Base-by-base conservation (phyloP, 1,140 invertebrate genomes). In the Drosophila trapezifrons region DNA sequence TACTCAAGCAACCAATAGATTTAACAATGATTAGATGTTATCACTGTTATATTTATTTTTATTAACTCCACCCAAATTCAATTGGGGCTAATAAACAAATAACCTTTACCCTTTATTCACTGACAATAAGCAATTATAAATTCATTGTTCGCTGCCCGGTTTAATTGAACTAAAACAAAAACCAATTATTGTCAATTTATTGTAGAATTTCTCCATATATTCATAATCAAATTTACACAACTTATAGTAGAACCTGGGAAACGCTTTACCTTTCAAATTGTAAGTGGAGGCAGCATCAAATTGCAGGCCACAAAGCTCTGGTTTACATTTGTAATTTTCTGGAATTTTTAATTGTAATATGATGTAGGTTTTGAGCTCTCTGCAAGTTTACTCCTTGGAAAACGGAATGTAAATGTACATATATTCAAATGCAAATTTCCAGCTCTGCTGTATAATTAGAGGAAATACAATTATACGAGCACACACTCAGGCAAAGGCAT, bases 361-460 rank as follows among this genome's bases (percentile, higher is more conserved):
- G 54, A 18, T 49, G 25, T 47, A 38, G 32, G 58, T 25, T 60
- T 18, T 10, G 40, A 17, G 43, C 27, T 58, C n/a, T 15, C 56
- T 37, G 51, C 29, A 35, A 10, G 51, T n/a, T 54, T 32, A 37
- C 18, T 32, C 32, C 32, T 54, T 37, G 18, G 18, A 52, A 52
- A 52, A 35, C 51, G 2, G 17, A n/a, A 29, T 29, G 29, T 29
- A 25, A 54, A 22, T 37, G 29, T 40, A 57, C 69, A 71, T 67
- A 43, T 69, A 55, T 71, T 71, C 65, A 71, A 71, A 71, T 84
- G 64, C 59, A 83, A 78, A 83, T 83, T 78, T 75, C 15, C 56
- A 62, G 59, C 45, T 45, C 64, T 78, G 69, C 47, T 76, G 70
- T 87, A 63, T 77, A 77, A 80, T 80, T 80, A 75, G 65, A 52